Base-by-base conservation (phyloP, 2,113 vertebrate species). In the Myxocyprinus asiaticus region DNA sequence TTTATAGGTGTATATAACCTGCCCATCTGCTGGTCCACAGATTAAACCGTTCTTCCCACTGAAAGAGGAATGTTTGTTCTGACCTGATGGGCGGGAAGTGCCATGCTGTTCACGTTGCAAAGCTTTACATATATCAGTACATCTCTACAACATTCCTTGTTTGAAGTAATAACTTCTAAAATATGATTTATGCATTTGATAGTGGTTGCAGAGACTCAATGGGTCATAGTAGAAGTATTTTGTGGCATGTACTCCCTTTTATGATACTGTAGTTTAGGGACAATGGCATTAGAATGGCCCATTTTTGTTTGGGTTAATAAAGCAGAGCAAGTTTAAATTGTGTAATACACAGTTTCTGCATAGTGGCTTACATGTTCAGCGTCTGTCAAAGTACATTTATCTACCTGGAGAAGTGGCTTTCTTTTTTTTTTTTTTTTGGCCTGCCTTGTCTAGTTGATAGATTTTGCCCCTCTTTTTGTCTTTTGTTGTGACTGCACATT, bases 341-440 rank as follows among this genome's bases (percentile, higher is more conserved):
- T 71, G 61, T 67, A 71, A 55, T 50, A 15, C 7, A 15, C 14
- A 33, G n/a, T 70, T 71, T 9, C 10, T 74, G n/a, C 9, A n/a
- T 77, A 58, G 76, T 80, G 66, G 66, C 48, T 71, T 72, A 75
- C 69, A 76, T 76, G 14, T 70, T 78, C 7, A 42, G 10, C 42
- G 53, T 73, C 47, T 77, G 79, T 51, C 55, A 64, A 33, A 50
- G 67, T 7, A 43, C 59, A 51, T 84, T 82, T 66, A 71, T 76
- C 65, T 67, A 47, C 79, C 48, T 15, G 4, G 55, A 50, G 67
- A 74, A 51, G 58, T 69, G 50, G 76, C 64, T 81, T 68, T 70
- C 44, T 65, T n/a, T 22, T 53, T 22, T 22, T 63, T n/a, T n/a
- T n/a, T n/a, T n/a, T n/a, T n/a, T 58, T 43, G 53, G 53, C 12